Conservation (phyloP, 2,888 invertebrate genomes). For the Lathronympha strigana region DNA sequence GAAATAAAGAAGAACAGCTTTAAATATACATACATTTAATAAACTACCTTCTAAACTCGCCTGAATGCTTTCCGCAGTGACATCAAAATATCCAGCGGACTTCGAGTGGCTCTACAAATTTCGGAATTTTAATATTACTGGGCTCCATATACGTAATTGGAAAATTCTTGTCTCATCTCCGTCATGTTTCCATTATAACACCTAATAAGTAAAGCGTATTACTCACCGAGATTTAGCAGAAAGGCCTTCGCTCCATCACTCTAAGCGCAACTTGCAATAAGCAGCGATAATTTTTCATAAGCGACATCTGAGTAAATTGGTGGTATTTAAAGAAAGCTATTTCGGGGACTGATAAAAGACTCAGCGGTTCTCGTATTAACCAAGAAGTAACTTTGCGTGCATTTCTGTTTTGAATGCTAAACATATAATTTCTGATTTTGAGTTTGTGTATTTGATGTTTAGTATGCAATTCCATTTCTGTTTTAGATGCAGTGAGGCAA, state of each 20-base stretch:
- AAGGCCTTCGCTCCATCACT: slow-evolving; percentile 7
- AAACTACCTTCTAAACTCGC: too few relatives aligned
- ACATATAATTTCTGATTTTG: too few relatives aligned
- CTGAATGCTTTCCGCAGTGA: not conserved
- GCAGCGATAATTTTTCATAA: slow-evolving; percentile 16
- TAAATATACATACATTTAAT: too few relatives aligned
- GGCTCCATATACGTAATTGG: not conserved
- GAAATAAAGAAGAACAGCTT: too few relatives aligned
- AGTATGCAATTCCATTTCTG: slow-evolving; percentile 5
- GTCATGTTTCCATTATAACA: not conserved
- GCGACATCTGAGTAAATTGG: slow-evolving; percentile 35
- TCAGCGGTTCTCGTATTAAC: slow-evolving; percentile 16
- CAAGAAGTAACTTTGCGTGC: slow-evolving; percentile 7
- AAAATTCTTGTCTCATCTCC: not conserved
- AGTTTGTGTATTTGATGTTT: too few relatives aligned
- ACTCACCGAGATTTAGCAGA: not conserved
- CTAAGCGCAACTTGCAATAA: slow-evolving; percentile 13
- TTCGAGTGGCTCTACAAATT: not conserved
- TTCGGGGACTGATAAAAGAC: slow-evolving; percentile 34
- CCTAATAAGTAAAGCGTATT: slow-evolving; percentile 13
- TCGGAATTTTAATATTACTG: not conserved
- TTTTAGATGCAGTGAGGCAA: not conserved
- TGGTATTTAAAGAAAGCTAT: slow-evolving; percentile 32
- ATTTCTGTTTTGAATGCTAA: not conserved
- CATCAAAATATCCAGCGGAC: not conserved